These are phyloP conservation scores for Buphagus erythrorhynchus DNA, from an alignment of 2,797 vertebrate species.

Conservation along the genomic window DNA sequence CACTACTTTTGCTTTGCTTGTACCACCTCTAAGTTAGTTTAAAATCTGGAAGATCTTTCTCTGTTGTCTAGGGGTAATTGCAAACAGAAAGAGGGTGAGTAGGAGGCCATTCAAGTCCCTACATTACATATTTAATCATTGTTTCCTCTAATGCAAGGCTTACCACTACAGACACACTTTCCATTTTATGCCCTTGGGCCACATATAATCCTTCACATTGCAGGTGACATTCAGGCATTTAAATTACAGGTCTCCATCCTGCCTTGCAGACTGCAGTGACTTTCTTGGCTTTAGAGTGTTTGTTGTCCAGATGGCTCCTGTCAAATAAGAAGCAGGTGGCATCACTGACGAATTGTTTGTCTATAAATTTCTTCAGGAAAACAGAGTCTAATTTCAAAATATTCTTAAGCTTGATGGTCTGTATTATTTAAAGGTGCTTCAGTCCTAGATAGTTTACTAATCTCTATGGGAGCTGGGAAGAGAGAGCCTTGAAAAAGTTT, in stretches of 20 bases:
- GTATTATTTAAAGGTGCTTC: not conserved
- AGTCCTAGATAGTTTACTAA: not conserved
- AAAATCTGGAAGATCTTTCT: not conserved
- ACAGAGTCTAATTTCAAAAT: not conserved
- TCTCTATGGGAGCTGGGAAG: not conserved
- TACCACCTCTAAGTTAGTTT: not conserved
- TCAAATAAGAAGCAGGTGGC: conserved; percentile 37
- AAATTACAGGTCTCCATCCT: not conserved
- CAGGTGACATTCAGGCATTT: not conserved
- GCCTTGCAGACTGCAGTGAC: not conserved
- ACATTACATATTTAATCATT: not conserved
- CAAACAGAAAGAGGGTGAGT: not conserved
- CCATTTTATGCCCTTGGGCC: not conserved
- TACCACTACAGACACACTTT: conserved; percentile 23
- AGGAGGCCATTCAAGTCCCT: not conserved
- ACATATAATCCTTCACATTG: not conserved
- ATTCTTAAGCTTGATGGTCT: not conserved
- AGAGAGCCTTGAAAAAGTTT: not conserved
- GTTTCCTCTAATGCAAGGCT: not conserved
- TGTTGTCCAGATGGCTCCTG: conserved; percentile 5
- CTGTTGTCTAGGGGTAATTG: not conserved
- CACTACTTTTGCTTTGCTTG: not conserved
- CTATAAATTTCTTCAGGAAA: conserved; percentile 6
- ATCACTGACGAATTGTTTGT: not conserved
- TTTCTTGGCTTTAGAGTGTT: not conserved